Base-by-base conservation (phyloP, 2,888 invertebrate genomes). In the Leptothorax acervorum region DNA sequence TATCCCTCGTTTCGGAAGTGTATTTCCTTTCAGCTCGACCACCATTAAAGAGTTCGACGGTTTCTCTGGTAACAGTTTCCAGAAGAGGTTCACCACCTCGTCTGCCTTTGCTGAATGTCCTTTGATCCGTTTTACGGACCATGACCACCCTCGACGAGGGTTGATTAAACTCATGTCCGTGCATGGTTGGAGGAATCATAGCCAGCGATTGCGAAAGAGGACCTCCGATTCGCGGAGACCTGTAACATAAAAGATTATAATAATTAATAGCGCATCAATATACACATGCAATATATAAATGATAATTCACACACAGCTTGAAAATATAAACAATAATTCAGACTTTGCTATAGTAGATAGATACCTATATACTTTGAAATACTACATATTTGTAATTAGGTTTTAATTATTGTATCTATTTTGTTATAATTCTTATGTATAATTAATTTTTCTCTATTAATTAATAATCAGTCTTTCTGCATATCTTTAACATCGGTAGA, bases 51-150 rank as follows among this genome's bases (percentile, higher is more conserved):
- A 96, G 96, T 95, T 96, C 96, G 78, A 96, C 96, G 75, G 96
- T 97, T 94, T 96, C 96, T 88, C 96, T 95, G 42, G 96, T 96
- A 82, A 97, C 96, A 76, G 96, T 96, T 93, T 96, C 96, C 86
- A 96, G 95, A 92, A 96, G 96, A 63, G 96, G 96, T 90, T 96
- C 96, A 95, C 96, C 96, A 83, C 96, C 96, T 89, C 95, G 95
- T 92, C 96, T 95, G 23, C 95, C 95, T 86, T 96, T 96, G 86
- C 96, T 96, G 91, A 96, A 96, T 6, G 96, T 96, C 92, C 96
- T 95, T 93, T 96, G 96, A 93, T 97, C 97, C 88, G 96, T 96
- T 95, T 96, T 96, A 89, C 97, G 95, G 75, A 96, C 96, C 96
- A 97, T 96, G 88, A 97, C 96, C 90, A 97, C 96, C 93, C 96